These are phyloP conservation scores for Tenthredo distinguenda DNA, from an alignment of 2,888 invertebrate species.

Conservation along the genomic window DNA sequence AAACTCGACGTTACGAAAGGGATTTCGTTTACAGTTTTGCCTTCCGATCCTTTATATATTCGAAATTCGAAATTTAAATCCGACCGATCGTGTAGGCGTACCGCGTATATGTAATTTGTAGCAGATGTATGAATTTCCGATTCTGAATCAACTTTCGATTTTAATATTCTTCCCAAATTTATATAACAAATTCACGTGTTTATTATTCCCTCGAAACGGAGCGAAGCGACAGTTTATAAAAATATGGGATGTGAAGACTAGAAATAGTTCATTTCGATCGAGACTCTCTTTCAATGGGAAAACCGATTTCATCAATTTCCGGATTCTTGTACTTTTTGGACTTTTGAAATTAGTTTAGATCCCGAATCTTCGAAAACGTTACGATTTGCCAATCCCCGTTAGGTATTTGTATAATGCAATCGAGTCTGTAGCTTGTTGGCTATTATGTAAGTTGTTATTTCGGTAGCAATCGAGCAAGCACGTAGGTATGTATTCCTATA, in stretches of 20 bases:
- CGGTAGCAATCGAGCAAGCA: constrained; percentile 26
- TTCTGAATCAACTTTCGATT: not conserved
- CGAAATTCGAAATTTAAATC: not conserved
- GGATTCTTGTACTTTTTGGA: not conserved
- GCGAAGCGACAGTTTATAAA: no score
- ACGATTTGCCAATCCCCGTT: not conserved
- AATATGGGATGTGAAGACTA: no score
- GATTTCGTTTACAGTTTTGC: not conserved
- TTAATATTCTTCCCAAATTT: not conserved
- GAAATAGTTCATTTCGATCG: no score
- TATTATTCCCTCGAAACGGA: no score
- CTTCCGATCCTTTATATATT: not conserved
- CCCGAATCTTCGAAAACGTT: not conserved
- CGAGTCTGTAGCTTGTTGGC: not conserved
- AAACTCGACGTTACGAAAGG: constrained; percentile 2
- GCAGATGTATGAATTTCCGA: not conserved
- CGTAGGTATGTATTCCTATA: not conserved
- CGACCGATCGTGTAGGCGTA: not conserved
- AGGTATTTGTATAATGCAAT: not conserved
- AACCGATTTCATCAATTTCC: no score
- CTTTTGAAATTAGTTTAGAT: not conserved
- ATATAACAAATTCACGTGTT: not conserved
- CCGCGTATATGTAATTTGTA: not conserved
- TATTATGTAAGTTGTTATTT: constrained; percentile 35
- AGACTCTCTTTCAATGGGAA: no score